These are phyloP conservation scores for Callipepla squamata DNA, from an alignment of 2,113 vertebrate genomes.

Conservation along the genomic window DNA sequence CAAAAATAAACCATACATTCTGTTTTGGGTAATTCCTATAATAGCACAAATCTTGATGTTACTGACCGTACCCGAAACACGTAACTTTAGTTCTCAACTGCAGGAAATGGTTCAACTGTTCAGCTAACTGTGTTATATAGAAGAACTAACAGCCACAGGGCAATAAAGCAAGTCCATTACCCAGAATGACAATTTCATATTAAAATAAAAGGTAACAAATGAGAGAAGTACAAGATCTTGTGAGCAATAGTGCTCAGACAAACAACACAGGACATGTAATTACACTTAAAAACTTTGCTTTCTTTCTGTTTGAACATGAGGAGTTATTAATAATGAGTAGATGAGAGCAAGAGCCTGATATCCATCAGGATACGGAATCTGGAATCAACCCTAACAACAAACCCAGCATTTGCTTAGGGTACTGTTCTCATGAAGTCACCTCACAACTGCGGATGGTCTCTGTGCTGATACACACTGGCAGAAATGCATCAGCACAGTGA, in stretches of 20 bases:
- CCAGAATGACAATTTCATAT: not conserved
- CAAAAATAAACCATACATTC: not conserved
- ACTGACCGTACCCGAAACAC: not conserved
- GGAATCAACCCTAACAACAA: not conserved
- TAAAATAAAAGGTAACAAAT: not conserved
- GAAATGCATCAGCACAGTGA: rapidly evolving
- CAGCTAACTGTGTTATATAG: not conserved
- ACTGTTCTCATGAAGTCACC: not conserved
- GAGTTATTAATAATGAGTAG: not conserved
- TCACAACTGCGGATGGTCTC: not conserved
- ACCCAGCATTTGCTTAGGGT: rapidly evolving
- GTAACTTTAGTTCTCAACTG: not conserved
- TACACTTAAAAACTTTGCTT: not conserved
- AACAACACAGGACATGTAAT: not conserved
- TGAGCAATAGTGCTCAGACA: not conserved
- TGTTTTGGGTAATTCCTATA: not conserved
- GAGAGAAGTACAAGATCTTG: not conserved
- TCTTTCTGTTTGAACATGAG: not conserved
- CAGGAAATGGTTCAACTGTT: not conserved
- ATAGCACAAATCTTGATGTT: not conserved
- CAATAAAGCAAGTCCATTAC: not conserved
- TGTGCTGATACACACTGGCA: not conserved
- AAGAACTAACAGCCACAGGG: not conserved
- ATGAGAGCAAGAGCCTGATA: not conserved
- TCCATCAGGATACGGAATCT: not conserved